Percentiles rank a stretch among this genome's conserved stretches.
These are phyloP conservation scores for Stomatorhinus ivindoensis DNA, from an alignment of 2,113 vertebrate species.

Conservation along the genomic window DNA sequence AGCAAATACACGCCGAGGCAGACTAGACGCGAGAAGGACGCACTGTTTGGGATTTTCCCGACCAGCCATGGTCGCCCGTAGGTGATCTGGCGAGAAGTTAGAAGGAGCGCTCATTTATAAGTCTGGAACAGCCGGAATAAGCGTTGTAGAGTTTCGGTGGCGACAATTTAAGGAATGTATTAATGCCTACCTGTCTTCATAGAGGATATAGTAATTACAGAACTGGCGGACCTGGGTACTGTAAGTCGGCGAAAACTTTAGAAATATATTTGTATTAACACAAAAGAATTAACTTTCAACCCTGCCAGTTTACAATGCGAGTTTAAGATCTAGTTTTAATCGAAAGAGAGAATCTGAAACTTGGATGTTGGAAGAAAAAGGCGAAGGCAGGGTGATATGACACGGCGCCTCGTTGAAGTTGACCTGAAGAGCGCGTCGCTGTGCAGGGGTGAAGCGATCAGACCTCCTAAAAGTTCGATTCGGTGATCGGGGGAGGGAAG, in stretches of 20 bases:
- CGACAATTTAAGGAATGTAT: neutral
- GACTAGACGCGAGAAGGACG: neutral
- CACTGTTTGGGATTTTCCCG: neutral
- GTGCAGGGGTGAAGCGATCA: neutral
- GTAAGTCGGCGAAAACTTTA: constrained; percentile 7
- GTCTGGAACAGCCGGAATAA: neutral
- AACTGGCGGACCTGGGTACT: neutral
- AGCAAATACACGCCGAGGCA: neutral
- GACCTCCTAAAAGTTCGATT: neutral
- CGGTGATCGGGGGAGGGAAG: neutral
- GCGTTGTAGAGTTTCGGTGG: neutral
- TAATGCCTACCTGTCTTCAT: neutral
- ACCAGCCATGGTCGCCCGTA: neutral
- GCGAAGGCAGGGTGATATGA: neutral
- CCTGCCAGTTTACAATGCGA: neutral
- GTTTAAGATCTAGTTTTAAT: neutral
- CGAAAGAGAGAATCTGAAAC: neutral
- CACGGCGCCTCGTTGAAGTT: neutral
- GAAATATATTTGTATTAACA: neutral
- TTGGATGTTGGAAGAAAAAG: neutral
- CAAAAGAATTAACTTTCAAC: neutral
- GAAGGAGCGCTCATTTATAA: neutral
- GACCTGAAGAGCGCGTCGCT: neutral
- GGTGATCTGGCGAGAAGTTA: neutral
- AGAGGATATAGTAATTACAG: neutral